Percentiles rank a stretch among this genome's conserved stretches.
Evolutionary conservation across 1,140 invertebrate genomes (phyloP).

Genomic region (Harpegnathos saltator): DNA sequence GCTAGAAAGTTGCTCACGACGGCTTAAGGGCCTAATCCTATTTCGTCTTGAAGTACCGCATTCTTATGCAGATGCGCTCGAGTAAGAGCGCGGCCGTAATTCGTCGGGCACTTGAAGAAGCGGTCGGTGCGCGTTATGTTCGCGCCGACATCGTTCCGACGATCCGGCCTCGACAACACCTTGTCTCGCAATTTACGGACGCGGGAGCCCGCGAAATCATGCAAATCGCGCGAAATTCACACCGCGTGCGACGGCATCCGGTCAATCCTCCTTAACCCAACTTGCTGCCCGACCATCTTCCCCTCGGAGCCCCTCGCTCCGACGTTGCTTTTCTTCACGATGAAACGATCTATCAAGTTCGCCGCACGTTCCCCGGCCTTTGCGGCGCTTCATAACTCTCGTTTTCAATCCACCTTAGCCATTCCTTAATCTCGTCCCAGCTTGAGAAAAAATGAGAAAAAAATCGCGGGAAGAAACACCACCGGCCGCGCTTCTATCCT

Average conservation of each 20-base stretch:
- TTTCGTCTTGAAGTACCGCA: slow-evolving; percentile 3
- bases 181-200: background rate
- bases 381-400: too few relatives aligned
- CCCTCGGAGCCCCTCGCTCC: too few relatives aligned
- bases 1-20: slow-evolving; percentile 6
- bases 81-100: slow-evolving; percentile 4
- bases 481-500: too few relatives aligned
- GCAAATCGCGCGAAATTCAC: background rate
- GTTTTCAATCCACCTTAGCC: too few relatives aligned
- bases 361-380: too few relatives aligned
- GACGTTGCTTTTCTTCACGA: too few relatives aligned
- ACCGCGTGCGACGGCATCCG: background rate
- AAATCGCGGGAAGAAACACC: too few relatives aligned
- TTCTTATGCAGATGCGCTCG: slow-evolving; percentile 47
- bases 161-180: background rate
- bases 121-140: background rate
- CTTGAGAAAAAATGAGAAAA: too few relatives aligned
- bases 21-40: slow-evolving; percentile 28
- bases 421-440: too few relatives aligned
- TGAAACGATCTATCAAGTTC: too few relatives aligned
- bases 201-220: background rate
- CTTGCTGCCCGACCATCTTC: background rate
- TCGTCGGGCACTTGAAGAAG: background rate
- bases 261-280: background rate
- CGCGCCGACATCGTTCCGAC: background rate